Base-by-base conservation (phyloP, 2,113 vertebrate genomes). In the Neodontobutis hainanensis region DNA sequence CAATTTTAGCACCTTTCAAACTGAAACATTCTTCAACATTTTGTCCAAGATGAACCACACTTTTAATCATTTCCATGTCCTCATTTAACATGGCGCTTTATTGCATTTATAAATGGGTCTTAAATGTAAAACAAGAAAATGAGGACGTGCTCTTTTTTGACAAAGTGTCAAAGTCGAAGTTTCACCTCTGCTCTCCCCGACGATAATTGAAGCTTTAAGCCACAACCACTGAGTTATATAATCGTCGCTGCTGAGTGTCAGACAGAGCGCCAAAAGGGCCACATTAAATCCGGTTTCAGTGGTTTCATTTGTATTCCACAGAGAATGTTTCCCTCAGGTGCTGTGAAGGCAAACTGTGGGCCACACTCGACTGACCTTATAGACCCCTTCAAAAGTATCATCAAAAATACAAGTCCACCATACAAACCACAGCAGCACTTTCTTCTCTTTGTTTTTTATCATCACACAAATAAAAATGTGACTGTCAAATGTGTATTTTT, bases 271-370 rank as follows among this genome's bases (percentile, higher is more conserved):
- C 72, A 77, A 75, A 8, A 48, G 49, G 51, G 56, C 60, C 73
- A 60, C 42, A 50, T 75, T 64, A 65, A 75, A 83, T 69, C 40
- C 63, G 59, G 34, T 72, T 55, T 48, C 52, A 35, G 65, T 47
- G 44, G 34, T 70, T 71, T 77, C 42, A 79, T 82, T 81, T 81
- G 49, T 77, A 85, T 84, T 89, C 79, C 52, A 27, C n/a, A 70
- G 67, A 70, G 63, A 62, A 34, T 19, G 16, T 52, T 43, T 61
- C 53, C 68, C 60, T 64, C 43, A 36, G 82, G 74, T 78, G 40
- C 50, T 65, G 58, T 68, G 46, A 32, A 70, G 71, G 68, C 50
- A 73, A 48, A 63, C 42, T 52, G 45, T 19, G 53, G 11, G 60
- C 66, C 51, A 66, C 62, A 62, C 59, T 49, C 27, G 56, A 69